phyloP scores from a whole-genome alignment of 2,113 vertebrate genomes.

The Nesogale talazaci region DNA sequence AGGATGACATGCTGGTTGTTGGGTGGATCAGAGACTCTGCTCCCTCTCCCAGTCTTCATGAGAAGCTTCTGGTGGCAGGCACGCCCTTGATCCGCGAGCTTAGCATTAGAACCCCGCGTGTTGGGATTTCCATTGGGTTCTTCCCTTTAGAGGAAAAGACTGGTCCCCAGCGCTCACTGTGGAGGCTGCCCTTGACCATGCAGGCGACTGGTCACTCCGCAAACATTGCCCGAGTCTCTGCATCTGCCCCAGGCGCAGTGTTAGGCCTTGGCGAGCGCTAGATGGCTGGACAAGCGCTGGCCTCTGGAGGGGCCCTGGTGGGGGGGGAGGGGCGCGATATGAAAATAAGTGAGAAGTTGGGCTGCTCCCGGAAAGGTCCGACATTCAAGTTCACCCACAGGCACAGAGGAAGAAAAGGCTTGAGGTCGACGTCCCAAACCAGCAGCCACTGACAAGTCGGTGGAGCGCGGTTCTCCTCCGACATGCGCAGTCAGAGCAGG shows the following conservation, averaged over 20 bases:
- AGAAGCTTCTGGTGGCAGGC: background rate
- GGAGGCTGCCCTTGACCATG: background rate
- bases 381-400: background rate
- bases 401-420: background rate
- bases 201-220: background rate
- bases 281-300: background rate
- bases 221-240: background rate
- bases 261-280: background rate
- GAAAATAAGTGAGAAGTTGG: too few species aligned
- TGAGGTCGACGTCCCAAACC: background rate
- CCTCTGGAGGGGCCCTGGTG: background rate
- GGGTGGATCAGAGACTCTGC: conserved; percentile 29
- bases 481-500: too few species aligned
- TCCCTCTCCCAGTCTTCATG: conserved; percentile 7
- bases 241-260: background rate
- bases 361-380: background rate
- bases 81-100: conserved; percentile 20
- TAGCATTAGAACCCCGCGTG: background rate
- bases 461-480: too few species aligned
- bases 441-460: too few species aligned
- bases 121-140: background rate
- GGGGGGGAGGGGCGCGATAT: too few species aligned
- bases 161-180: background rate
- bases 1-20: background rate
- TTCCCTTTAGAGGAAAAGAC: background rate